Evolutionary conservation across 1,140 invertebrate genomes (phyloP).

Genomic region (Sitophilus oryzae): DNA sequence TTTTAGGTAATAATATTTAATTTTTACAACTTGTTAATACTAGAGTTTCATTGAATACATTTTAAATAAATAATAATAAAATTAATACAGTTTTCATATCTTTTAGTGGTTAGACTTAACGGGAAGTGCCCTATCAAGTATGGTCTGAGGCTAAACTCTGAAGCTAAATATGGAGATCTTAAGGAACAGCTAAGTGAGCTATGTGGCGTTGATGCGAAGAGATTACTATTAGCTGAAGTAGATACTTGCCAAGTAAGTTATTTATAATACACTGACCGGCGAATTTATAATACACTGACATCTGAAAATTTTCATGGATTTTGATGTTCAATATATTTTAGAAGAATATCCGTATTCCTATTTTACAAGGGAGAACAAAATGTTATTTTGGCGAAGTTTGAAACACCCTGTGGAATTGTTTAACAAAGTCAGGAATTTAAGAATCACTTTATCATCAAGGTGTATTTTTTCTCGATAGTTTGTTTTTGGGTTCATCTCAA

Average conservation of each 20-base stretch:
- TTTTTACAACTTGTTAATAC: not conserved
- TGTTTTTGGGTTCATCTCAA: no score
- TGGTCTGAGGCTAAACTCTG: constrained; percentile 71
- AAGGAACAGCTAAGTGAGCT: constrained; percentile 64
- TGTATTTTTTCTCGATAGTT: no score
- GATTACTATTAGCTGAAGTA: constrained; percentile 65
- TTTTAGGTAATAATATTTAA: constrained; percentile 53
- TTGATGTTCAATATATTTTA: no score
- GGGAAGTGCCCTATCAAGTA: constrained; percentile 77
- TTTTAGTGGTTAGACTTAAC: constrained; percentile 68
- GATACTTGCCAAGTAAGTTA: constrained; percentile 55
- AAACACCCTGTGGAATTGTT: no score
- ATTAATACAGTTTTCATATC: constrained; percentile 3
- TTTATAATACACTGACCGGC: no score
- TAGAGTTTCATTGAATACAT: not conserved
- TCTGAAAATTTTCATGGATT: no score
- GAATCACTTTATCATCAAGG: no score
- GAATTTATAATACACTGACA: not conserved
- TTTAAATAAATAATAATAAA: not conserved
- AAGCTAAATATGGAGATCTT: constrained; percentile 66
- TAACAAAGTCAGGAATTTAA: no score
- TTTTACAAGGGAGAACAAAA: no score
- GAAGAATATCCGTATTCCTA: no score
- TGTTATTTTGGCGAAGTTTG: no score
- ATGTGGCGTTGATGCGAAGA: constrained; percentile 55